Base-by-base conservation (phyloP, 2,888 invertebrate genomes). In the Rutpela maculata region DNA sequence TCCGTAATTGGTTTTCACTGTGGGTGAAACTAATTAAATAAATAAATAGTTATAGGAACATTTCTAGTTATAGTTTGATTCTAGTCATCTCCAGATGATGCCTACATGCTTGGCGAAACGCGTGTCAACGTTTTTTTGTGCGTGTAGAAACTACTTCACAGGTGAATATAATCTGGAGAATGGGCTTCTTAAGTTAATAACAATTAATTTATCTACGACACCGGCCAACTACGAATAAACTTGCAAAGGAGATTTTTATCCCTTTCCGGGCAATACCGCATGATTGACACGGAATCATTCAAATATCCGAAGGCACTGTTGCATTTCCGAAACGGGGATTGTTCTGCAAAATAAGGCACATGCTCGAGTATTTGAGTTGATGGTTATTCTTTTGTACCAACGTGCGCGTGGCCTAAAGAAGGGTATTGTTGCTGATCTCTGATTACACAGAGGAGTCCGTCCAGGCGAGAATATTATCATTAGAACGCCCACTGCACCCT, bases 391-490 rank as follows among this genome's bases (percentile, higher is more conserved):
- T 82, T 82, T 74, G 78, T 76, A 63, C 59, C 75, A 79, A 79
- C 69, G 78, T 76, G 78, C 80, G 79, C 81, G 80, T 76, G 79
- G 76, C 82, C 84, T 87, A 88, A 88, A 86, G 87, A 87, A 86
- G 81, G 84, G 86, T 87, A 87, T 87, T 88, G 87, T 87, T 83
- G 85, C 81, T 78, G 84, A 85, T 84, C 80, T 79, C 78, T 87
- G 87, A 88, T 88, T 87, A 86, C 81, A 86, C 78, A 82, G 78
- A 74, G 83, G 84, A 80, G 83, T 55, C 75, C 84, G 81, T 74
- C 85, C 83, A 82, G 82, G 84, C 85, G 87, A 83, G 82, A 86
- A 81, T 82, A 79, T 82, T 82, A 77, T 78, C 80, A 81, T 80
- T 79, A 78, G 82, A 71, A 76, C 75, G 78, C 81, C 79, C 63